Percentiles rank a stretch among this genome's conserved stretches.
Evolutionary conservation across 2,113 vertebrate genomes (phyloP).

Genomic region (Istiophorus platypterus): DNA sequence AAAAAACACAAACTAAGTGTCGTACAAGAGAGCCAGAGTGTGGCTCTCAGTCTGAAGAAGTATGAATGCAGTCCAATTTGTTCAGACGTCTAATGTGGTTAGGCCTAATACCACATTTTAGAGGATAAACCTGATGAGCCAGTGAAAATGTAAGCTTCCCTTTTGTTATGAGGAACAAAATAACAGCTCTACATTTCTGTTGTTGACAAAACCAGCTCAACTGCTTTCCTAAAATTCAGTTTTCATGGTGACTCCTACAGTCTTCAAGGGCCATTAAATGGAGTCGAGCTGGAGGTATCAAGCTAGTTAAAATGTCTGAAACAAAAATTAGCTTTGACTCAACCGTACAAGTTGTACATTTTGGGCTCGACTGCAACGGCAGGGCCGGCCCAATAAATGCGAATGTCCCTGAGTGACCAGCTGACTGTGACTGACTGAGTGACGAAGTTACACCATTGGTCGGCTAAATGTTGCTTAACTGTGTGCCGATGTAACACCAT

Average conservation of each 20-base stretch:
- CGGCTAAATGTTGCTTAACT: too few relatives aligned
- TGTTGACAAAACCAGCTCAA: background rate
- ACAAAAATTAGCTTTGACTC: background rate
- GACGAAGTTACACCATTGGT: too few relatives aligned
- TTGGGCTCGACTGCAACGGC: too few relatives aligned
- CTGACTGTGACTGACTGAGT: too few relatives aligned
- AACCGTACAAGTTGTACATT: background rate
- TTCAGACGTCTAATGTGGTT: slow-evolving; percentile 10
- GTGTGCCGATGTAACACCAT: too few relatives aligned
- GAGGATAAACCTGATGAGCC: slow-evolving; percentile 20
- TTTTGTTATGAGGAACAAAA: slow-evolving; percentile 23
- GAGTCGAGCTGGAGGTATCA: background rate
- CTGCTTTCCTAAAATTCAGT: background rate
- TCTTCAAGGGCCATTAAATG: background rate
- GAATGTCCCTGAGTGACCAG: too few relatives aligned
- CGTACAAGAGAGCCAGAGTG: background rate
- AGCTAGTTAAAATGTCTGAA: background rate
- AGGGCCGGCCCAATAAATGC: too few relatives aligned
- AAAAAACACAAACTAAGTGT: background rate
- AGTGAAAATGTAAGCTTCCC: slow-evolving; percentile 13
- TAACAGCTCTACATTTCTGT: background rate
- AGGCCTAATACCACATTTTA: background rate
- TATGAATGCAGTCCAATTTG: background rate
- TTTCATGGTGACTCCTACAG: background rate
- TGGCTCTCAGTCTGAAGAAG: background rate